Evolutionary conservation across 2,797 vertebrate genomes (phyloP).

Genomic region (Sciurus vulgaris): DNA sequence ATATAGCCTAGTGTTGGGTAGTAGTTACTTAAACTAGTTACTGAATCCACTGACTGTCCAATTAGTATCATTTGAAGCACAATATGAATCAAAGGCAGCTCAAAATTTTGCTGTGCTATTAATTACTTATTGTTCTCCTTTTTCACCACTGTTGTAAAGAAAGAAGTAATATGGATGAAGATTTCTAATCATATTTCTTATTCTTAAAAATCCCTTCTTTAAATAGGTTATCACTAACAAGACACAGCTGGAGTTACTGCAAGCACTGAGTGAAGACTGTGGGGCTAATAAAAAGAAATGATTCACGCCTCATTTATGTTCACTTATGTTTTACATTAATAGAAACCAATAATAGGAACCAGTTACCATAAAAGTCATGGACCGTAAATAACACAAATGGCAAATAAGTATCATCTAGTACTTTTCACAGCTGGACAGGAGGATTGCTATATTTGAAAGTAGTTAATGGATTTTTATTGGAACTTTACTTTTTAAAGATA

Average conservation of each 20-base stretch:
- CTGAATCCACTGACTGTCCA: conserved; percentile 45
- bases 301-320: conserved; percentile 96
- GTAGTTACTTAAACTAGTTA: conserved; percentile 38
- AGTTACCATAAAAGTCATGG: conserved; percentile 96
- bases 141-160: conserved; percentile 36
- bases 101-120: conserved; percentile 59
- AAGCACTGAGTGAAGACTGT: conserved; percentile 89
- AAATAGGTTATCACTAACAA: conserved; percentile 93
- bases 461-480: conserved; percentile 91
- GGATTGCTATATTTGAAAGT: conserved; percentile 90
- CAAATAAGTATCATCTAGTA: conserved; percentile 94
- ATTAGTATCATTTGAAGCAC: conserved; percentile 23
- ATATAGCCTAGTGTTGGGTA: conserved; percentile 43
- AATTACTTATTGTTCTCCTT: conserved; percentile 75
- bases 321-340: conserved; percentile 98
- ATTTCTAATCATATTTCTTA: conserved; percentile 84
- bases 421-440: conserved; percentile 92
- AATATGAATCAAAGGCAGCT: conserved; percentile 56
- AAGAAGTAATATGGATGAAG: conserved; percentile 79
- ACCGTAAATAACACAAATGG: conserved; percentile 97
- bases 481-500: conserved; percentile 91
- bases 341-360: conserved; percentile 97
- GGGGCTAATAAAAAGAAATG: conserved; percentile 95
- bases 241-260: conserved; percentile 91
- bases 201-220: conserved; percentile 89